Evolutionary conservation across 2,797 vertebrate species (phyloP), one percentile per base, ranked within the genome.

Genomic region (Apodemus agrarius): DNA sequence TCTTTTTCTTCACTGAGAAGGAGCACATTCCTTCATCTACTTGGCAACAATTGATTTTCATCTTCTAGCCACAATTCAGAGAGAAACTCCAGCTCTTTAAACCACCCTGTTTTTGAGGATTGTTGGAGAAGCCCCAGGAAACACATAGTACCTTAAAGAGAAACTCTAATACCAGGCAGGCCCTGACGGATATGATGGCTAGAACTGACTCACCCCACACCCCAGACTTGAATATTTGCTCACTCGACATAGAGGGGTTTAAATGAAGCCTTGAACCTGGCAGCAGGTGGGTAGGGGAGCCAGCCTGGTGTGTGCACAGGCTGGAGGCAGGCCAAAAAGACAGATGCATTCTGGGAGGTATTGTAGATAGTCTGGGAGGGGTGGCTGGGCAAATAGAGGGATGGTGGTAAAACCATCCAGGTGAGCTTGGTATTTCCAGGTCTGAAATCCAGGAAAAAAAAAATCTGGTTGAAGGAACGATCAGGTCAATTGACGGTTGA

Each of bases 381-480:
- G 69, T 34, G 22, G 40, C 80, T 43, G 54, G 67, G 29, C 79
- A 43, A 46, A 82, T 54, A 43, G 10, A n/a, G 40, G 43, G 31
- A n/a, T 61, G 43, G 46, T 29, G 80, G 43, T 21, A 22, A 76
- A 61, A 40, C n/a, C 40, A 46, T 54, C 29, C 57, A 43, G 87
- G 46, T 26, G 57, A 83, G 26, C 43, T n/a, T 21, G 13, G 29
- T 63, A 59, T 29, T 76, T 67, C 37, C 17, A 4, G 52, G 75
- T 88, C 93, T 67, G 72, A 95, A 94, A 90, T 89, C 57, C 9
- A 52, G 72, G 59, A 61, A 40, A 37, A 40, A 61, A 40, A 37
- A 40, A 37, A 34, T 3, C 14, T 21, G 65, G 26, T 91, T 49
- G 40, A 52, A 43, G 59, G 6, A 1, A n/a, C 22, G 10, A n/a